Conservation (phyloP, 1,140 invertebrate species). For the Pygmarrhopalites habei region DNA sequence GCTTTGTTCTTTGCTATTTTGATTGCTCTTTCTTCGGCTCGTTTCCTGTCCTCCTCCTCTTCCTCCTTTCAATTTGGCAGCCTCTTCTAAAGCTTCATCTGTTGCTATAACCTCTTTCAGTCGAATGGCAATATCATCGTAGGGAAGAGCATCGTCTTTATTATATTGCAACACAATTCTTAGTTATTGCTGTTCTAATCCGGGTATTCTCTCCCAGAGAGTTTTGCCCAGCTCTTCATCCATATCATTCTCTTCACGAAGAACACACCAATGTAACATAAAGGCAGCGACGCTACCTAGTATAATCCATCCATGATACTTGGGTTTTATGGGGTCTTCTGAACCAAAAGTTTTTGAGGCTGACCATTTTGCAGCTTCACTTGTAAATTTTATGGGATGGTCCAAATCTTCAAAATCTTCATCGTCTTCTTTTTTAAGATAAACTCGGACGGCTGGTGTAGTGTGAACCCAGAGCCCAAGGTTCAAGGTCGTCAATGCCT, state of each 20-base stretch:
- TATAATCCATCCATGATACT: constrained; percentile 56
- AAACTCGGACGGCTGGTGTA: too few relatives aligned
- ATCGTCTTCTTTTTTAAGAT: too few relatives aligned
- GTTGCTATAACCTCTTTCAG: too few relatives aligned
- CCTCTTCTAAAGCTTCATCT: too few relatives aligned
- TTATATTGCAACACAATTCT: constrained; percentile 53
- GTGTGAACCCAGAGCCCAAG: too few relatives aligned
- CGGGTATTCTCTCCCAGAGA: constrained; percentile 59
- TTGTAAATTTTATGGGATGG: constrained; percentile 61
- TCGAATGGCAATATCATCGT: too few relatives aligned
- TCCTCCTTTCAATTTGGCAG: too few relatives aligned
- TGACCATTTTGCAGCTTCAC: constrained; percentile 54
- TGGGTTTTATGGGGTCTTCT: constrained; percentile 28
- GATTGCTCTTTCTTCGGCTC: too few relatives aligned
- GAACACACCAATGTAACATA: constrained; percentile 66
- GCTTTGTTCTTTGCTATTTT: too few relatives aligned
- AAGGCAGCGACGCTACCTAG: constrained; percentile 56
- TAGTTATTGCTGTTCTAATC: constrained; percentile 60
- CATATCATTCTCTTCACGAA: constrained; percentile 79
- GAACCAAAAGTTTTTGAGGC: constrained; percentile 47
- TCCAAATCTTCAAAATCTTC: constrained; percentile 33
- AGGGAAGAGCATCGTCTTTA: constrained; percentile 51
- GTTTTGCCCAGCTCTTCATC: constrained; percentile 58
- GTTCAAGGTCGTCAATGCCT: too few relatives aligned
- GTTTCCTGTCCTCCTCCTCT: too few relatives aligned